These are phyloP conservation scores for Xestia xanthographa DNA, from an alignment of 2,888 invertebrate genomes.

Conservation along the genomic window DNA sequence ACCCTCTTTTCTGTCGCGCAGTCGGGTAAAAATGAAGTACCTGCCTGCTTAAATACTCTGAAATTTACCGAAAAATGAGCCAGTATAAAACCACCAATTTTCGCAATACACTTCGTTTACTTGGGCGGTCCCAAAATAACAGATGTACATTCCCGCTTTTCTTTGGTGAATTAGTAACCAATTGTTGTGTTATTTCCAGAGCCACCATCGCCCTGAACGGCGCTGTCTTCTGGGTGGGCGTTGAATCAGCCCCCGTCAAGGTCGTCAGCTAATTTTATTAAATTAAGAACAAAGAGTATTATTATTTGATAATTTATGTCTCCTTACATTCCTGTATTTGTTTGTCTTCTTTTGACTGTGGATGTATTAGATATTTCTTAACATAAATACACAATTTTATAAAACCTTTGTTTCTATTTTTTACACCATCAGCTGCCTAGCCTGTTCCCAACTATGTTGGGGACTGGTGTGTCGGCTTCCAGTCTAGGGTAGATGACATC, in stretches of 20 bases:
- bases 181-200: constrained; percentile 83
- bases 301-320: constrained; percentile 59
- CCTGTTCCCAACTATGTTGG: not conserved
- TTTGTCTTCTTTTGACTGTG: constrained; percentile 45
- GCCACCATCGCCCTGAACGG: constrained; percentile 93
- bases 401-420: not conserved
- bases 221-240: constrained; percentile 93
- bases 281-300: constrained; percentile 49
- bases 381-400: constrained; percentile 43
- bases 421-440: not conserved
- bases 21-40: not conserved
- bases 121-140: not conserved
- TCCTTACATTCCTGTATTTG: constrained; percentile 44
- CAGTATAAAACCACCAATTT: not conserved
- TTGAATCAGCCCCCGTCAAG: constrained; percentile 91
- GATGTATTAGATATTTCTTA: constrained; percentile 53
- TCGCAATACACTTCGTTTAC: not conserved
- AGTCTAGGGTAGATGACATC: too few species aligned
- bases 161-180: not conserved
- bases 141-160: not conserved
- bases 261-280: constrained; percentile 79
- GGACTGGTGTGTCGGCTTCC: too few species aligned
- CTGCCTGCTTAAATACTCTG: not conserved
- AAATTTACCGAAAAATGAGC: not conserved
- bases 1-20: not conserved